Evolutionary conservation across 1,140 invertebrate genomes (phyloP), one percentile per base, ranked within the genome.

Genomic region (Euwallacea fornicatus): DNA sequence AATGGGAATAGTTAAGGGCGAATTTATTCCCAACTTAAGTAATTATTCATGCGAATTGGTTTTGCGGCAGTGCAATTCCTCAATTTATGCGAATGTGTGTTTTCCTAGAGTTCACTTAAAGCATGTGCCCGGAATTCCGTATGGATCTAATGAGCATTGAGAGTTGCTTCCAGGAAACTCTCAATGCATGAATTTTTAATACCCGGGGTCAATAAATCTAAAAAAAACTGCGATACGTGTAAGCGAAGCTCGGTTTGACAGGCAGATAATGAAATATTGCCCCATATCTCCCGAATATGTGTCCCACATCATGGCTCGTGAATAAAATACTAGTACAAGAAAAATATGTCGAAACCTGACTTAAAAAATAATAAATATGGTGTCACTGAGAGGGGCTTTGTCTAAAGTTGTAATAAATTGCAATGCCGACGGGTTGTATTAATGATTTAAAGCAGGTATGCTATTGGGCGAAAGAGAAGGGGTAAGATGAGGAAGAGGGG

Each of bases 351-450:
- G 56, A 55, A 10, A 55, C 13, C 8, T 59, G 56, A 33, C 56
- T 59, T 59, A 59, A 59, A 59, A 59, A 59, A 59, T 59, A 59
- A 59, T 59, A 59, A 59, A 59, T 59, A 59, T 16, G 21, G 56
- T 59, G 56, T 59, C 16, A 59, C 16, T 11, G 56, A 13, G 33
- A 59, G 56, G 56, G 21, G 56, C 41, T 41, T 59, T 59, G 56
- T 59, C 56, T 59, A 59, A n/a, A 59, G 33, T 4, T 41, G 41
- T 13, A 33, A 59, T 59, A 59, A 59, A 59, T 59, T 59, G 41
- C 41, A 59, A 59, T 41, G 56, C 42, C 56, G 41, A 59, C 56
- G 8, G 41, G 21, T 59, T 41, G 41, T 41, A 59, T 59, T 59
- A 41, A 59, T 59, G 56, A 11, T 59, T 4, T 41, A 10, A 15